These are phyloP conservation scores for Drosophila navojoa DNA, from an alignment of 1,140 invertebrate species.

Conservation along the genomic window DNA sequence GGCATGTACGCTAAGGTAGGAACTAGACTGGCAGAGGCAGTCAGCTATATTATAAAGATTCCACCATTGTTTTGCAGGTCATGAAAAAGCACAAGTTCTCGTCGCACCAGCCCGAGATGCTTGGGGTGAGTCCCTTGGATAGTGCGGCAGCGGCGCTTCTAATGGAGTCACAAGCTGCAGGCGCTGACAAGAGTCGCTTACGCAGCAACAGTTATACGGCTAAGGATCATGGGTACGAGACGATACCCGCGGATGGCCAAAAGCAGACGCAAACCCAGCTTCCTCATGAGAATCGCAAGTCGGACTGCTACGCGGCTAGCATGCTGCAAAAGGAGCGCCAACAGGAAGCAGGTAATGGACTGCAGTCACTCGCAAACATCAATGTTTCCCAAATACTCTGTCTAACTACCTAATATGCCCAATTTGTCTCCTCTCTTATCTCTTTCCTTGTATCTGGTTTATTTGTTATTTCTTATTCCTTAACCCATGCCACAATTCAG, in stretches of 20 bases:
- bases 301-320: conserved; percentile 80
- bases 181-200: conserved; percentile 64
- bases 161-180: conserved; percentile 62
- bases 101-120: conserved; percentile 69
- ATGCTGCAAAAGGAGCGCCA: conserved; percentile 76
- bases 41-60: background rate
- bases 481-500: conserved; percentile 54
- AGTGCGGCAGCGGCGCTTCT: conserved; percentile 66
- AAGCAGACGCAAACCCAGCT: conserved; percentile 20
- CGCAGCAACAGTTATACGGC: conserved; percentile 77
- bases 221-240: conserved; percentile 88
- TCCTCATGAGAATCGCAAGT: conserved; percentile 81
- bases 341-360: conserved; percentile 64
- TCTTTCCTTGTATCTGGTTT: conserved; percentile 54
- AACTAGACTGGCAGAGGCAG: background rate
- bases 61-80: conserved; percentile 50
- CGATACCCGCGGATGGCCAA: conserved; percentile 84
- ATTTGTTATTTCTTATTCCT: conserved; percentile 23
- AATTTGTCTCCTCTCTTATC: conserved; percentile 40
- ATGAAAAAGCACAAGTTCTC: conserved; percentile 83
- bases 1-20: conserved; percentile 94
- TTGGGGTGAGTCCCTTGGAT: conserved; percentile 71
- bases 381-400: conserved; percentile 14
- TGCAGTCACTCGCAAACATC: background rate
- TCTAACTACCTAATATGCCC: conserved; percentile 32